These are phyloP conservation scores for Clitarchus hookeri DNA, from an alignment of 2,888 invertebrate species.

Conservation along the genomic window DNA sequence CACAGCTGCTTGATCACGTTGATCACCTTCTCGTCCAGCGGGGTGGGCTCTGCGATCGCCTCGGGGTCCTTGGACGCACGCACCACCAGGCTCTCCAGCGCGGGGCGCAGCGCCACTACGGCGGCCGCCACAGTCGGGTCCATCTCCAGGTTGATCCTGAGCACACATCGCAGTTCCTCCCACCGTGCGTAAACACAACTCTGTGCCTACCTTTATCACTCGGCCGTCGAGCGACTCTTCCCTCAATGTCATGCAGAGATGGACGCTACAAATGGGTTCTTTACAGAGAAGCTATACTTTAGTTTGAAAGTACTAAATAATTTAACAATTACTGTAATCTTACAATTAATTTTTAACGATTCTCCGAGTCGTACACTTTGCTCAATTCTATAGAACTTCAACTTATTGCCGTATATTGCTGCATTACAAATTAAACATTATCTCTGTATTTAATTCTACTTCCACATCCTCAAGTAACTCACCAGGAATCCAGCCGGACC, in stretches of 20 bases:
- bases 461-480: conserved; percentile 38
- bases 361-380: too few relatives aligned
- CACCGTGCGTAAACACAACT: too few relatives aligned
- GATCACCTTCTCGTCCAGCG: conserved; percentile 70
- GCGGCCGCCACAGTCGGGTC: conserved; percentile 76
- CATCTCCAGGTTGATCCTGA: conserved; percentile 83
- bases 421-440: not conserved
- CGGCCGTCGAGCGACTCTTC: too few relatives aligned
- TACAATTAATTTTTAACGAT: too few relatives aligned
- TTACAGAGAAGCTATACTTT: too few relatives aligned
- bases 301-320: too few relatives aligned
- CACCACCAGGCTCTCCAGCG: conserved; percentile 83
- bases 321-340: too few relatives aligned
- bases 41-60: conserved; percentile 67
- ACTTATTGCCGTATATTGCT: not conserved
- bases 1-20: conserved; percentile 75
- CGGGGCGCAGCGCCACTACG: conserved; percentile 85
- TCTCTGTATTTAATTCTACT: not conserved
- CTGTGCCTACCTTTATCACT: too few relatives aligned
- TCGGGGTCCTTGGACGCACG: conserved; percentile 81
- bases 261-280: too few relatives aligned
- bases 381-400: too few relatives aligned
- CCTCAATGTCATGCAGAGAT: too few relatives aligned
- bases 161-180: too few relatives aligned
- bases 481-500: conserved; percentile 90